Evolutionary conservation across 1,140 invertebrate species (phyloP), one percentile per base, ranked within the genome.

Genomic region (Liolophura sinensis): DNA sequence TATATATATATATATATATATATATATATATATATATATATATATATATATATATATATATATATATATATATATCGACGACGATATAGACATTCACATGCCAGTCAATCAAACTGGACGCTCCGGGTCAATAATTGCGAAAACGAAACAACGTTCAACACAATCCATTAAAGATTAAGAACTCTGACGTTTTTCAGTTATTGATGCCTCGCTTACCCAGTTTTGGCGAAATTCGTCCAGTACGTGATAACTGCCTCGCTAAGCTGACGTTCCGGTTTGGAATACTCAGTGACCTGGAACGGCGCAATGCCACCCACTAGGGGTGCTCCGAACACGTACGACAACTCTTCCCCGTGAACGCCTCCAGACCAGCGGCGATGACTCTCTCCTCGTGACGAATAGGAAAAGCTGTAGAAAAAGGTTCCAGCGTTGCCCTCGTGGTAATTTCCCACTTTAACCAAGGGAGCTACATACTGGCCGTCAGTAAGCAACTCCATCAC

Each of bases 171-270:
- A n/a, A n/a, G n/a, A n/a, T n/a, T n/a, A n/a, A n/a, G n/a, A n/a
- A n/a, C n/a, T n/a, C n/a, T n/a, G n/a, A n/a, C n/a, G n/a, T n/a
- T n/a, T n/a, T n/a, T n/a, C n/a, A n/a, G n/a, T n/a, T n/a, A n/a
- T n/a, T n/a, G n/a, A n/a, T 40, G 31, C 76, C 18, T 22, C 25
- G 88, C 91, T 90, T 86, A 98, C 96, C 96, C 96, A n/a, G 91
- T 93, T 79, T 92, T 91, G 15, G 93, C 93, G 80, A 98, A 98
- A 86, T 97, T 98, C 18, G 92, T 90, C 84, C 95, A 91, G 79
- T 95, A 96, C 40, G 91, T 89, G 87, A 98, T 96, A 58, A 95
- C 91, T 64, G 92, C 92, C 84, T 97, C 93, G 0, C 94, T 91
- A 15, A 98, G 86, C 49, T 90, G 88, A 59, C 92, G 88, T 86